Evolutionary conservation across 2,888 invertebrate genomes (phyloP), one percentile per base, ranked within the genome.

Genomic region (Polydrusus tereticollis): DNA sequence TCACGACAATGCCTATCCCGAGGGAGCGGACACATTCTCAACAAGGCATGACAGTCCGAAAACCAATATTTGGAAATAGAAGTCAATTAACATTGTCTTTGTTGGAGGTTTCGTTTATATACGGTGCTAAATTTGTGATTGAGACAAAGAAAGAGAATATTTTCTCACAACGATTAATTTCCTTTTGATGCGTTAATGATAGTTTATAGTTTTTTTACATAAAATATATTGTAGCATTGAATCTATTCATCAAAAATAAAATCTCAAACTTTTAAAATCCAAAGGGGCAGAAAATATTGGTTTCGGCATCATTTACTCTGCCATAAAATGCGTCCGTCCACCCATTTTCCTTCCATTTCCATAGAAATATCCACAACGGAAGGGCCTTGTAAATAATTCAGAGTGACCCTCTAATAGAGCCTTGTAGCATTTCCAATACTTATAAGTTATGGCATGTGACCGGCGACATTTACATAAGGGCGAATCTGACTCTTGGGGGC

Each of bases 321-420:
- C 73, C 75, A 80, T 82, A 82, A 82, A 81, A 76, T 74, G 78
- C 78, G 77, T 77, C 74, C 79, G 80, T 78, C 80, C 80, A 81
- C 78, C 79, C 78, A 82, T 80, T 81, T 79, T 78, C 64, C 72
- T 76, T 75, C 78, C 78, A 82, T 84, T 83, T 83, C 78, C 81
- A 82, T 82, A 77, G 76, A 78, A 82, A 84, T 84, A 80, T 82
- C 78, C 75, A 69, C 80, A 72, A 69, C 69, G 83, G 82, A 83
- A 83, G 79, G 80, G 81, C 82, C 84, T 83, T 83, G 84, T 85
- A 85, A 85, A 85, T 85, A 84, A 85, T 84, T 85, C 85, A 84
- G 79, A 83, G 81, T 82, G 82, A 82, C 83, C 84, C 83, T 81
- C 83, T 84, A 83, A 83, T 83, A 82, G 83, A 80, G 80, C 80